Evolutionary conservation across 2,113 vertebrate genomes (phyloP), one percentile per base, ranked within the genome.

Genomic region (Thryonomys swinderianus): DNA sequence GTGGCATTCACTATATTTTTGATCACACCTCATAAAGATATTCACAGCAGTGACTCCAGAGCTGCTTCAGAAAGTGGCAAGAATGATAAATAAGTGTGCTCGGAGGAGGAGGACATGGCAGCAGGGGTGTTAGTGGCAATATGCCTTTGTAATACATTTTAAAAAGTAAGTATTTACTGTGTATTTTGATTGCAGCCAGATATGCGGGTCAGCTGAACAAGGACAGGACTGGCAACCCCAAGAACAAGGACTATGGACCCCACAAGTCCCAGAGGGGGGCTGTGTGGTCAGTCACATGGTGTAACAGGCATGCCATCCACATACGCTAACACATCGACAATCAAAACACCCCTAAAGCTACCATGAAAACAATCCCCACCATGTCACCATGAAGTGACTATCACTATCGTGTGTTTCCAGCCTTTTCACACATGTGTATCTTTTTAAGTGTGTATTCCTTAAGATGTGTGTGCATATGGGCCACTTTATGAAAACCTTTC

Each of bases 391-490:
- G n/a, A 66, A 37, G 12, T 2, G 32, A 55, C 42, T 1, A 1
- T 12, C 7, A 3, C 30, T 76, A n/a, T 18, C 27, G n/a, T 7
- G 0, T 17, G 30, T 45, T 2, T 8, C 61, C 7, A 3, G 67
- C 2, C 32, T 62, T 45, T 48, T 23, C n/a, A 12, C 0, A 2
- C 0, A 8, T 0, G 1, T 1, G 0, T 2, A 21, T 16, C 21
- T 17, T 74, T 73, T 30, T 16, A 30, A 40, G 18, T 23, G 61
- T 40, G n/a, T 45, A 40, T 14, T 30, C 30, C 6, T 1, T 6
- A 48, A 62, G 30, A 4, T 0, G 14, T 30, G 20, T 9, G 30
- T 30, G 23, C 25, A 30, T 30, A 34, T 7, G 2, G 21, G 62
- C 61, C 11, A 23, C 61, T 17, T n/a, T 55, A 13, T 53, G n/a